Conservation (phyloP, 2,113 vertebrate genomes). For the Gulo gulo region DNA sequence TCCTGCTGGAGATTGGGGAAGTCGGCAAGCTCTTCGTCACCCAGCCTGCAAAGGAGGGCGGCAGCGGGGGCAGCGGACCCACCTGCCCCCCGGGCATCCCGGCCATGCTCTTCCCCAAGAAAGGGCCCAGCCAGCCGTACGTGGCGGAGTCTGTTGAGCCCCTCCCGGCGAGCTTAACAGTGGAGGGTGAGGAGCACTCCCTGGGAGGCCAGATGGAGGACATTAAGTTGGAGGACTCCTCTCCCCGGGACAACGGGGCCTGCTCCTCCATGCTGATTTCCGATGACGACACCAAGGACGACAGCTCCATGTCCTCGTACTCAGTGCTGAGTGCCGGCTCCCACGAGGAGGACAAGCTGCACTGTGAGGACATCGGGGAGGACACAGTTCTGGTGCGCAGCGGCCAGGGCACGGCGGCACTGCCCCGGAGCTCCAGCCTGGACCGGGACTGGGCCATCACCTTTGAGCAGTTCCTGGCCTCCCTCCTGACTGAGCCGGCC, state of each 20-base stretch:
- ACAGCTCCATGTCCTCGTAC: slow-evolving; percentile 98
- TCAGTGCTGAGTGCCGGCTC: slow-evolving; percentile 96
- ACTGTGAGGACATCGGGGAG: slow-evolving; percentile 96
- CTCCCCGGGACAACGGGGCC: slow-evolving; percentile 90
- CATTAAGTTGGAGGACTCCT: slow-evolving; percentile 95
- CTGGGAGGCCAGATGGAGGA: slow-evolving; percentile 91
- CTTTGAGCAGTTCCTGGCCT: slow-evolving; percentile 97
- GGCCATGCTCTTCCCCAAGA: slow-evolving; percentile 76
- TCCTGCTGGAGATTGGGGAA: slow-evolving; percentile 97
- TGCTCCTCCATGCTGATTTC: slow-evolving; percentile 96
- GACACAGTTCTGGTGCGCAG: slow-evolving; percentile 94
- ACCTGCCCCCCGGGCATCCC: slow-evolving; percentile 57
- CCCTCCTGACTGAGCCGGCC: slow-evolving; percentile 94
- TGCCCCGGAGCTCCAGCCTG: slow-evolving; percentile 90
- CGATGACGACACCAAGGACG: slow-evolving; percentile 96
- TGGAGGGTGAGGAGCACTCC: slow-evolving; percentile 66
- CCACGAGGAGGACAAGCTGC: slow-evolving; percentile 95
- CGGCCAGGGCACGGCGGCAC: slow-evolving; percentile 42
- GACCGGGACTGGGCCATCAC: slow-evolving; percentile 98
- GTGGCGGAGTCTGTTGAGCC: slow-evolving; percentile 66
- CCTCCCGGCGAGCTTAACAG: slow-evolving; percentile 54
- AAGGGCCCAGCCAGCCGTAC: slow-evolving; percentile 73
- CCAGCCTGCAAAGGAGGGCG: slow-evolving; percentile 71
- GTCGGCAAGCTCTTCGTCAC: slow-evolving; percentile 93
- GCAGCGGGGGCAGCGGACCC: neutral